These are phyloP conservation scores for Apodemus sylvaticus DNA, from an alignment of 2,113 vertebrate genomes.

Conservation along the genomic window DNA sequence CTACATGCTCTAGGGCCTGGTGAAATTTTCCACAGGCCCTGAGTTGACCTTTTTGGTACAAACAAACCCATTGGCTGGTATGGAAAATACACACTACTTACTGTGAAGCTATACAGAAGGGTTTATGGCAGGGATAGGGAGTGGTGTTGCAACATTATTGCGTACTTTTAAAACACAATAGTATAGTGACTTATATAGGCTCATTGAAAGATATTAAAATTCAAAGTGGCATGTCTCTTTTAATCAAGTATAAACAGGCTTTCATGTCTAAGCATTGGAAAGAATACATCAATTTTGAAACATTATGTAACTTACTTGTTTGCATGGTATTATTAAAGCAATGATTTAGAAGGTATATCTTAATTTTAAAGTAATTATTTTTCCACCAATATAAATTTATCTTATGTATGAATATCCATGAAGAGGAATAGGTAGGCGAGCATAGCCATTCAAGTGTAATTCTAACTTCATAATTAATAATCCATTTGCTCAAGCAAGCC, in stretches of 20 bases:
- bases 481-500: background rate
- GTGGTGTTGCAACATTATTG: background rate
- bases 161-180: background rate
- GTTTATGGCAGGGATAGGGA: background rate
- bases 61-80: background rate
- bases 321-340: background rate
- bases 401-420: background rate
- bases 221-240: too few species aligned
- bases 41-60: too few species aligned
- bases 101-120: background rate
- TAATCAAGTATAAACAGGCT: too few species aligned
- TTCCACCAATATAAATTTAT: background rate
- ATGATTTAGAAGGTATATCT: too few species aligned
- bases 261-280: background rate
- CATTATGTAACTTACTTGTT: background rate
- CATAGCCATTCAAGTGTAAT: background rate
- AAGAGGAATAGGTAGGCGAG: background rate
- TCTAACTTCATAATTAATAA: background rate
- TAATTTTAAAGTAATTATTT: background rate
- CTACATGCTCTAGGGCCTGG: too few species aligned
- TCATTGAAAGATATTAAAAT: background rate
- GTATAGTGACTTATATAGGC: background rate
- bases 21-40: too few species aligned
- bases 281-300: background rate
- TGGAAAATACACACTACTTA: background rate